Evolutionary conservation across 2,797 vertebrate genomes (phyloP).

Genomic region (Helarctos malayanus): DNA sequence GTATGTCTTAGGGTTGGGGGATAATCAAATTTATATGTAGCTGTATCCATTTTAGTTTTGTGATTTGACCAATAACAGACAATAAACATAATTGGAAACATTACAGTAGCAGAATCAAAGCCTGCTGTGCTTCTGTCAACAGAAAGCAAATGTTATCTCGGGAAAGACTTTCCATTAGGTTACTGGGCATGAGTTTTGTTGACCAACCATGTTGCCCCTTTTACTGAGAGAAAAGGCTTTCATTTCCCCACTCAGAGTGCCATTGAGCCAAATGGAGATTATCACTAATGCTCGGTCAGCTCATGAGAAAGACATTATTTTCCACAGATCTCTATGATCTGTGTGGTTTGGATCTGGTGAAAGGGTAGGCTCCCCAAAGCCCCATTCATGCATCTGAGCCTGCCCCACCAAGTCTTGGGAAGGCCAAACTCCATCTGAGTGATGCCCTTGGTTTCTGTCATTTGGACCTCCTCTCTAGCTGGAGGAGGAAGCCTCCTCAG

Average conservation of each 20-base stretch:
- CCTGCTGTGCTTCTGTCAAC: not conserved
- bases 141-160: conserved; percentile 13
- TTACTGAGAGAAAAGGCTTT: conserved; percentile 31
- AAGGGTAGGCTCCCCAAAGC: conserved; percentile 70
- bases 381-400: conserved; percentile 62
- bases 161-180: not conserved
- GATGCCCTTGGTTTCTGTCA: conserved; percentile 61
- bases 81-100: not conserved
- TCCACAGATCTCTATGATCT: conserved; percentile 58
- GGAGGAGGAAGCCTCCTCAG: not conserved
- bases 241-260: conserved; percentile 18
- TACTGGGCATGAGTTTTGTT: not conserved
- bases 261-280: conserved; percentile 62
- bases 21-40: conserved; percentile 22
- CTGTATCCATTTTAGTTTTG: not conserved
- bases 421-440: conserved; percentile 53
- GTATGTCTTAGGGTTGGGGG: not conserved
- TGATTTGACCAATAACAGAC: not conserved
- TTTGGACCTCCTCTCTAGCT: conserved; percentile 53
- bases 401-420: conserved; percentile 58
- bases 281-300: conserved; percentile 48
- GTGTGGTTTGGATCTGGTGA: conserved; percentile 71
- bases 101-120: conserved; percentile 36
- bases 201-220: conserved; percentile 23
- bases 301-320: conserved; percentile 66